Base-by-base conservation (phyloP, 1,140 invertebrate genomes). In the Drosophila melanica region DNA sequence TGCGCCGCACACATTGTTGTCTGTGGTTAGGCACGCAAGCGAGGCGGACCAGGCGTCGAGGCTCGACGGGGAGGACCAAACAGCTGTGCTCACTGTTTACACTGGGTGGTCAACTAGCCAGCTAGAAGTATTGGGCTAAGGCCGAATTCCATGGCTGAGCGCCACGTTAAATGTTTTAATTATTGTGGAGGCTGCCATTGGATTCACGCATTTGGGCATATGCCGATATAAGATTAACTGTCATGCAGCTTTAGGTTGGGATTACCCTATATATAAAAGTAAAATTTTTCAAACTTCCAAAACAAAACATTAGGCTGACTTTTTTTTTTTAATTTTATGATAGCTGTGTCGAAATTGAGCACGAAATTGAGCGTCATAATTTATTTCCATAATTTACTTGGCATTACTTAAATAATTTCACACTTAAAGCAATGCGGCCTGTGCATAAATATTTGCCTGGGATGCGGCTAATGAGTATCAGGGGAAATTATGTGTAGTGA, bases 301-400 rank as follows among this genome's bases (percentile, higher is more conserved):
- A 27, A 3, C 5, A 27, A 27, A 27, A 27, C 23, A 27, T 27
- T 3, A 18, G 18, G 2, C 18, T 1, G 23, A 27, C 23, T 44
- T 9, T 14, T 1, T 10, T n/a, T 41, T 16, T 10, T 14, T 41
- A 16, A 51, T 12, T 45, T 11, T 27, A 27, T 27, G 33, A 16
- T 14, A 39, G 12, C 41, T 58, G 37, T 53, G 47, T 37, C 37
- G 20, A 50, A 27, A n/a, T n/a, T n/a, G n/a, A n/a, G n/a, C n/a
- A n/a, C n/a, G n/a, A n/a, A n/a, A n/a, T n/a, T n/a, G 66, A 60
- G 65, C 71, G n/a, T 68, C 59, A 39, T 78, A 73, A 75, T 76
- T 73, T 87, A 74, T 81, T 68, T 64, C 68, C 79, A 89, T 89
- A 87, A 87, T 79, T 77, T 72, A 82, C 75, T 82, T 79, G 79